Percentiles rank a stretch among this genome's conserved stretches.
These are phyloP conservation scores for Aphodius sticticus DNA, from an alignment of 2,888 invertebrate genomes.

Conservation along the genomic window DNA sequence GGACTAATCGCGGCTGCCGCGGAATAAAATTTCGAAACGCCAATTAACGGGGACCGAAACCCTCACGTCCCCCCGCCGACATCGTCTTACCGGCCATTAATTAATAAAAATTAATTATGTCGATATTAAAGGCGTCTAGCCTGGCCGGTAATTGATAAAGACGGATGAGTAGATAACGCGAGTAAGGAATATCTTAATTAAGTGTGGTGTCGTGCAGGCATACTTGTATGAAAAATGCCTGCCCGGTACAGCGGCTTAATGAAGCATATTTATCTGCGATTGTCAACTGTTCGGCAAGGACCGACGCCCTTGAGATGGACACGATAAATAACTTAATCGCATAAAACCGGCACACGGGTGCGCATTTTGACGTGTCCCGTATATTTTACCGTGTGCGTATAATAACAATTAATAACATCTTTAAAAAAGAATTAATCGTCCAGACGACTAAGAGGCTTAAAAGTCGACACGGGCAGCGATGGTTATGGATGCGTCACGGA, in stretches of 20 bases:
- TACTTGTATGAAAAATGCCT: neutral
- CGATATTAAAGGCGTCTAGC: neutral
- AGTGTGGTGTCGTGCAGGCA: neutral
- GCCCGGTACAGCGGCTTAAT: conserved; percentile 4
- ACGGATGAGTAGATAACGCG: neutral
- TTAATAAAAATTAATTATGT: neutral
- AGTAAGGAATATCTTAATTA: conserved; percentile 15
- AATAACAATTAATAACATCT: conserved; percentile 22
- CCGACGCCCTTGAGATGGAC: conserved; percentile 5
- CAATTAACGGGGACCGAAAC: neutral
- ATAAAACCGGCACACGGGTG: conserved; percentile 18
- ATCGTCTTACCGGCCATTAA: neutral
- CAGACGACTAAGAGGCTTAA: neutral
- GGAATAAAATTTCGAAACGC: neutral
- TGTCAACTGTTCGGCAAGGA: conserved; percentile 26
- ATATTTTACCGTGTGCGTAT: conserved; percentile 23
- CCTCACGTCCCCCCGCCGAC: neutral
- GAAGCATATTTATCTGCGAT: conserved; percentile 20
- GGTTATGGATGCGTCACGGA: neutral
- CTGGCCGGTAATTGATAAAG: neutral
- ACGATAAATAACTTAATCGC: conserved; percentile 28
- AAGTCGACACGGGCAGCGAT: neutral
- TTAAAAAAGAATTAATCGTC: neutral
- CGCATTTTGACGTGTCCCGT: conserved; percentile 10
- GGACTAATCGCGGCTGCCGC: no score